Evolutionary conservation across 1,140 invertebrate genomes (phyloP).

Genomic region (Oryctes rhinoceros): DNA sequence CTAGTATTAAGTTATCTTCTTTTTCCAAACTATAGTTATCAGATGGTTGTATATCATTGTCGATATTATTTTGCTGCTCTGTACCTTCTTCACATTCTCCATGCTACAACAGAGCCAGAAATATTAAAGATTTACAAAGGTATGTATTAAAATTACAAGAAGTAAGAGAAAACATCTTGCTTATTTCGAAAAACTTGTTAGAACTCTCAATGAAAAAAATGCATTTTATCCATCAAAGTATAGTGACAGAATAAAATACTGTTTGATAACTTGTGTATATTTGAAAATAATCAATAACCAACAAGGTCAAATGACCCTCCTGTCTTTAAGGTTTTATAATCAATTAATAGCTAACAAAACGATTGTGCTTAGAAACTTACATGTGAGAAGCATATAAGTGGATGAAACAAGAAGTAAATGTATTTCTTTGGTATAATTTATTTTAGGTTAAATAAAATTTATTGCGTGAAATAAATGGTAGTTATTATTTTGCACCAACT

Average conservation of each 20-base stretch:
- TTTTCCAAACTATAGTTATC: conserved; percentile 1
- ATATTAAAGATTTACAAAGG: background rate
- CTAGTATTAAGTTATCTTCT: background rate
- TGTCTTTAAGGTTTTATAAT: conserved; percentile 11
- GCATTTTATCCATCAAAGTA: conserved; percentile 34
- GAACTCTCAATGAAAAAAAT: background rate
- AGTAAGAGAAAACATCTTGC: conserved; percentile 1
- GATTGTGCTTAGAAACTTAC: too few species aligned
- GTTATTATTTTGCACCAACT: too few species aligned
- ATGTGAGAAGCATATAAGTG: too few species aligned
- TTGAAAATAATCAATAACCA: conserved; percentile 50
- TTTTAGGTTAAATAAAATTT: too few species aligned
- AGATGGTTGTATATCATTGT: conserved; percentile 3
- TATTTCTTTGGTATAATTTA: too few species aligned
- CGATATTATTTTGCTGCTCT: background rate
- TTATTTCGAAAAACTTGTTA: background rate
- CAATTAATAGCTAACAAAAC: too few species aligned
- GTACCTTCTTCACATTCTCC: conserved; percentile 8
- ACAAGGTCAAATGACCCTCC: conserved; percentile 49
- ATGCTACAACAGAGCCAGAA: background rate
- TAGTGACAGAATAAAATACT: conserved; percentile 47
- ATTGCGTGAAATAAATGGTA: too few species aligned
- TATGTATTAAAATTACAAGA: background rate
- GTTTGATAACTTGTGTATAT: conserved; percentile 39
- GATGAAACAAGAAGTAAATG: too few species aligned